These are phyloP conservation scores for Eupithecia tripunctaria DNA, from an alignment of 2,888 invertebrate genomes.

Conservation along the genomic window DNA sequence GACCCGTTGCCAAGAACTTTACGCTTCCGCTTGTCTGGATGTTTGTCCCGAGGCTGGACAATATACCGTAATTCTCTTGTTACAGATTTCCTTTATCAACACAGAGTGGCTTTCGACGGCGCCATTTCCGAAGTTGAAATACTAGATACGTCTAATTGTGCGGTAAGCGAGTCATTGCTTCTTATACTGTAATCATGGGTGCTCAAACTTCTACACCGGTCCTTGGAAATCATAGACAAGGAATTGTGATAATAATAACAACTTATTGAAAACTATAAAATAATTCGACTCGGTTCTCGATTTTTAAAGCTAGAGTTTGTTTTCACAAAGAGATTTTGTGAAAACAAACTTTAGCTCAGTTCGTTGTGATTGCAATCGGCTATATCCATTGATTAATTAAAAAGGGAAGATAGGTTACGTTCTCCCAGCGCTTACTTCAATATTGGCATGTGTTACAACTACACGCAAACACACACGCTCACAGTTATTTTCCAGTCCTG, in stretches of 20 bases:
- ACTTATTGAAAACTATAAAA: no score
- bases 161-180: constrained; percentile 82
- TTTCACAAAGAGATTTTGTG: background rate
- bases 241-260: background rate
- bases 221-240: background rate
- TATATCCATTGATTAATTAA: no score
- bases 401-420: no score
- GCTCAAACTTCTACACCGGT: background rate
- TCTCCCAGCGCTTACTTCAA: no score
- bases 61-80: constrained; percentile 66
- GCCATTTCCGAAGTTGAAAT: constrained; percentile 91
- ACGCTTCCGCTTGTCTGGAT: constrained; percentile 16
- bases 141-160: constrained; percentile 91
- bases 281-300: background rate
- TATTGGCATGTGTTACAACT: no score
- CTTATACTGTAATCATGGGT: constrained; percentile 1
- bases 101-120: constrained; percentile 90
- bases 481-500: no score
- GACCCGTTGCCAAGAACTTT: background rate
- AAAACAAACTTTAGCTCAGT: no score
- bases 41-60: constrained; percentile 27
- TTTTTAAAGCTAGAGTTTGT: background rate
- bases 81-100: constrained; percentile 92
- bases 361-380: background rate
- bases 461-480: no score